phyloP scores from a whole-genome alignment of 2,888 invertebrate species.

The Phorcus lineatus region DNA sequence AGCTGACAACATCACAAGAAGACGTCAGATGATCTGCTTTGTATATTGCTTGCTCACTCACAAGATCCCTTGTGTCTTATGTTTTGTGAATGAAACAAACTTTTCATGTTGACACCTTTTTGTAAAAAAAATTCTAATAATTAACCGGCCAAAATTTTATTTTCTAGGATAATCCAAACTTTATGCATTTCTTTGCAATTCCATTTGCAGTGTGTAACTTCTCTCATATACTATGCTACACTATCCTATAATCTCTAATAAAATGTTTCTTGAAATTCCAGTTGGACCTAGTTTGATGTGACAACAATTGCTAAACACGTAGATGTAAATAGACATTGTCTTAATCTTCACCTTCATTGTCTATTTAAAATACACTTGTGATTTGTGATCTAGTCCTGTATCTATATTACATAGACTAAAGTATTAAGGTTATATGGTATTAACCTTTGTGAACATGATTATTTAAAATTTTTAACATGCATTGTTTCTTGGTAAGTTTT shows the following conservation, averaged over 20 bases:
- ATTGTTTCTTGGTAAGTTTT: conserved; percentile 18
- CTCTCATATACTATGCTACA: too few relatives aligned
- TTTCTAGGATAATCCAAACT: not conserved
- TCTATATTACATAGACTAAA: conserved; percentile 22
- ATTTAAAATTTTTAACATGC: conserved; percentile 18
- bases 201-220: too few relatives aligned
- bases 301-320: not conserved
- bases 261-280: not conserved
- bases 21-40: not conserved
- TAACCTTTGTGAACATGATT: conserved; percentile 5
- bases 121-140: not conserved
- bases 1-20: not conserved
- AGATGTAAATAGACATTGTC: conserved; percentile 3
- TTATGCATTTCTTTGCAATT: too few relatives aligned
- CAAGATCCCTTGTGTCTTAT: conserved; percentile 24
- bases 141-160: conserved; percentile 9
- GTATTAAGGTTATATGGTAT: conserved; percentile 1
- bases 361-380: conserved; percentile 21
- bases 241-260: too few relatives aligned
- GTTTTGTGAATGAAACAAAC: not conserved
- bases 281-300: conserved; percentile 13
- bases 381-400: conserved; percentile 22
- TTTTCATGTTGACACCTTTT: not conserved
- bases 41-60: conserved; percentile 9
- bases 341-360: conserved; percentile 3